Percentiles rank a stretch among this genome's conserved stretches.
Evolutionary conservation across 2,113 vertebrate genomes (phyloP).

Genomic region (Toxotes chatareus): DNA sequence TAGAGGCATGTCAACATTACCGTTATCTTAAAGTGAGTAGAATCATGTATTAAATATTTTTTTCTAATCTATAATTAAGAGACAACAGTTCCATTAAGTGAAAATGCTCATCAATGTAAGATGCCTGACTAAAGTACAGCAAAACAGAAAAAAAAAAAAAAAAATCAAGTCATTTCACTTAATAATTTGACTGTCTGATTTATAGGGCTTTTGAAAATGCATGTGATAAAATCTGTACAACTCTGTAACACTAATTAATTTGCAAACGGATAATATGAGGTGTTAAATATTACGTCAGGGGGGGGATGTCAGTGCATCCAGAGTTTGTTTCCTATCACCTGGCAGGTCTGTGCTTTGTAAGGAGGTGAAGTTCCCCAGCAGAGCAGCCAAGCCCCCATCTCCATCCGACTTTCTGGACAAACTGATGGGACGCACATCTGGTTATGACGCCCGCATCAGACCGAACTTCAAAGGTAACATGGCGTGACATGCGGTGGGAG

Average conservation of each 20-base stretch:
- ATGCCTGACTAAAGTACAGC: neutral
- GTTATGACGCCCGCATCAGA: constrained; percentile 94
- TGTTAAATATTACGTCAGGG: neutral
- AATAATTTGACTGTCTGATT: neutral
- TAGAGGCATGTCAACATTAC: neutral
- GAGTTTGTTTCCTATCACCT: constrained; percentile 12
- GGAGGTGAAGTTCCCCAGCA: constrained; percentile 86
- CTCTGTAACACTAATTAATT: neutral
- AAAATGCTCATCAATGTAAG: neutral
- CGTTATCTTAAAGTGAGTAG: neutral
- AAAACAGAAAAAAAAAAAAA: neutral
- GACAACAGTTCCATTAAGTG: neutral
- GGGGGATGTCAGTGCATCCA: neutral
- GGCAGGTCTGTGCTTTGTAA: constrained; percentile 86
- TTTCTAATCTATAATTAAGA: constrained; percentile 23
- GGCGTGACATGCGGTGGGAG: neutral
- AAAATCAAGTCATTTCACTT: neutral
- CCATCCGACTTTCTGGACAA: constrained; percentile 97
- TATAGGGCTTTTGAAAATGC: neutral
- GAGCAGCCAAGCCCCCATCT: constrained; percentile 83
- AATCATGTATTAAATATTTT: constrained; percentile 35
- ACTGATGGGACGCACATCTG: constrained; percentile 95
- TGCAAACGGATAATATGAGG: neutral
- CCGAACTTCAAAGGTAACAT: constrained; percentile 96
- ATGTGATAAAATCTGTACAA: neutral